These are phyloP conservation scores for Chironomus riparius DNA, from an alignment of 2,888 invertebrate genomes.

Conservation along the genomic window DNA sequence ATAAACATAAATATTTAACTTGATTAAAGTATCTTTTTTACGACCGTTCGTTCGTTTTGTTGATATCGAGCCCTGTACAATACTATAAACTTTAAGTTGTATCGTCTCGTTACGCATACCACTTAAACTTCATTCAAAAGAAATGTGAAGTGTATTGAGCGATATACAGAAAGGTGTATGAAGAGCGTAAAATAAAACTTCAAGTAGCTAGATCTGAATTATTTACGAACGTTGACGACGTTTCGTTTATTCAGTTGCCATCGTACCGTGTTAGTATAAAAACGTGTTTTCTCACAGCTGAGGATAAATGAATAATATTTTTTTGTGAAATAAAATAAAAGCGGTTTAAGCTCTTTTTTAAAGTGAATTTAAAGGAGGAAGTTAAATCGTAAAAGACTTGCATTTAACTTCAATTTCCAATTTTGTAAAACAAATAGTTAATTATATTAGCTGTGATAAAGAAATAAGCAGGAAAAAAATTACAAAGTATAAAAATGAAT, in stretches of 20 bases:
- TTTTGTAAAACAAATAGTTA: no score
- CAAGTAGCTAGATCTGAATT: conserved; percentile 5
- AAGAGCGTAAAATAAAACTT: neutral
- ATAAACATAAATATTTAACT: neutral
- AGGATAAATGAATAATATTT: neutral
- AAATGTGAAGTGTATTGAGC: neutral
- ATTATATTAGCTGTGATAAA: no score
- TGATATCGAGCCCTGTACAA: neutral
- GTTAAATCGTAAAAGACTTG: no score
- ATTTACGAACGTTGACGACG: neutral
- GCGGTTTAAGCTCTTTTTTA: no score
- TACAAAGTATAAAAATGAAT: neutral
- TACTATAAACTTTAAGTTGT: neutral
- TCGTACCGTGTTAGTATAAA: neutral
- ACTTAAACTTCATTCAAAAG: neutral
- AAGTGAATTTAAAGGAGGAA: no score
- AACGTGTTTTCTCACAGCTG: neutral
- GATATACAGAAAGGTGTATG: neutral
- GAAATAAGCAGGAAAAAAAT: neutral
- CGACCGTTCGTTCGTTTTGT: neutral
- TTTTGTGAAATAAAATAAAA: neutral
- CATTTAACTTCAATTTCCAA: no score
- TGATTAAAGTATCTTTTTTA: neutral
- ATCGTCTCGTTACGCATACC: neutral
- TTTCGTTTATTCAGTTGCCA: neutral